These are phyloP conservation scores for Tetrax tetrax DNA, from an alignment of 2,113 vertebrate genomes.

Conservation along the genomic window DNA sequence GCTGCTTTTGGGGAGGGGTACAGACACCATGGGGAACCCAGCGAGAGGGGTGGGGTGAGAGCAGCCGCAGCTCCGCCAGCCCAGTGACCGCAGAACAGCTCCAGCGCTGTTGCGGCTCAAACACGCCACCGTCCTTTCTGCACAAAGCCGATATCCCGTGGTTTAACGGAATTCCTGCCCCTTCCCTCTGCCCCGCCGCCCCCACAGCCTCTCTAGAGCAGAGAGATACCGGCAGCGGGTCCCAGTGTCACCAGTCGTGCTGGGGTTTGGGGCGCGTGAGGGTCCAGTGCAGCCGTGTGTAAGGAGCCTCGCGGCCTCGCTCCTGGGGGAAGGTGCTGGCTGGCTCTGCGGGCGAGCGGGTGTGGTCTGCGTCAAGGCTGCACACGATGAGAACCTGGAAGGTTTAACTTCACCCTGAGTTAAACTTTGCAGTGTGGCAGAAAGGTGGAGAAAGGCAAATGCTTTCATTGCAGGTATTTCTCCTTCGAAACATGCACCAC, in stretches of 20 bases:
- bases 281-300: background rate
- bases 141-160: accelerated
- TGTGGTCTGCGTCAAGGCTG: accelerated
- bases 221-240: accelerated
- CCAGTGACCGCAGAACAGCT: too few relatives aligned
- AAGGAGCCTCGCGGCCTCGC: background rate
- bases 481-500: accelerated
- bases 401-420: accelerated
- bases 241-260: background rate
- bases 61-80: too few relatives aligned
- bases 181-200: accelerated
- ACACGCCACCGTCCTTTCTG: background rate
- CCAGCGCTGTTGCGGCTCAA: too few relatives aligned
- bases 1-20: too few relatives aligned
- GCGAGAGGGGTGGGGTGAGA: too few relatives aligned
- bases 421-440: background rate
- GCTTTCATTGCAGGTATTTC: background rate
- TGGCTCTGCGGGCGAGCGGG: background rate
- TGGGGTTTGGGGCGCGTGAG: background rate
- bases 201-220: accelerated
- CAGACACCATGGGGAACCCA: too few relatives aligned
- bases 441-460: background rate
- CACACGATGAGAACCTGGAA: background rate
- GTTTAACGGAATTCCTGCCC: background rate
- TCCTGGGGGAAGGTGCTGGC: background rate